Base-by-base conservation (phyloP, 2,888 invertebrate genomes). In the Dicyrtomina minuta region DNA sequence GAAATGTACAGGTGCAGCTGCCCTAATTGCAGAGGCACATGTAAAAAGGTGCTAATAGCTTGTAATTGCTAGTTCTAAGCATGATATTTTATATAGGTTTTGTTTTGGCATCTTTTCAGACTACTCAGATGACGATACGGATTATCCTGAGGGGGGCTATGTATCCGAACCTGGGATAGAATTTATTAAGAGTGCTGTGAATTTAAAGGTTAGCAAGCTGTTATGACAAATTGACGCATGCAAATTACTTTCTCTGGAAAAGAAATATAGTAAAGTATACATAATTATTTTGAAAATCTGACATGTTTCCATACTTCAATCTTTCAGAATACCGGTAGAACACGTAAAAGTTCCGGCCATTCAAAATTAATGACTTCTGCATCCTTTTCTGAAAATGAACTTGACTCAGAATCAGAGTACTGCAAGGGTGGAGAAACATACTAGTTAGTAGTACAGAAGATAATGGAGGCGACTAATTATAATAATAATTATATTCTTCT, bases 141-240 rank as follows among this genome's bases (percentile, higher is more conserved):
- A 75, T 49, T 58, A 76, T 77, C 89, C 89, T 77, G 91, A 90
- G 79, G 93, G 92, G 79, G 93, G 92, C 13, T 93, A 93, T 81
- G 91, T 89, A 13, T 93, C 93, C 0, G 93, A 93, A 83, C 93
- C 93, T 65, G 88, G 88, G 10, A 85, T 84, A 67, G 85, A 86
- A 66, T 83, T 84, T 77, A 81, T 85, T 71, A 84, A 62, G 27
- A 62, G 59, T 41, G 17, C 68, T 27, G 27, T 56, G 2, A 46
- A 61, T 17, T n/a, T 59, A 1, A 55, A 56, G 56, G 62, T 62
- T 39, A 39, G 13, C 12, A 22, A 13, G n/a, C 13, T 24, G 13
- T 26, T 17, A 26, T n/a, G 12, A 27, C 27, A 41, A 41, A 41
- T 41, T 41, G 10, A 13, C 8, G 13, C 43, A 13, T 41, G 43